These are phyloP conservation scores for Hypsibius dujardini DNA, from an alignment of 1,140 invertebrate species.

Conservation along the genomic window DNA sequence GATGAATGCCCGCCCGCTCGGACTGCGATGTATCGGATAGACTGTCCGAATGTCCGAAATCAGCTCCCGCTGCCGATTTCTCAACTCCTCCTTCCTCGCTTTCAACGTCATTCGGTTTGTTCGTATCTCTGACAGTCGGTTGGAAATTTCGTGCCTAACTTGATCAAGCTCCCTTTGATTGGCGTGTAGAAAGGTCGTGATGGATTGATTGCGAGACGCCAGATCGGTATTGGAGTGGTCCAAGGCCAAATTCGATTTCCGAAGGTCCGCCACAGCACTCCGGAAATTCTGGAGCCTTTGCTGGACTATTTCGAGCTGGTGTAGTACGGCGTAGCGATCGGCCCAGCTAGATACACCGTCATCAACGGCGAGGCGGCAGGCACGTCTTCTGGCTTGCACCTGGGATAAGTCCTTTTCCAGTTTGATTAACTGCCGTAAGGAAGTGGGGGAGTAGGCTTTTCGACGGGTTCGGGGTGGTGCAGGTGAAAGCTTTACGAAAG, in stretches of 20 bases:
- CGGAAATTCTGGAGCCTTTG: background rate
- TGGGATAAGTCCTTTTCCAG: background rate
- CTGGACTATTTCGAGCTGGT: background rate
- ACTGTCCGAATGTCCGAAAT: background rate
- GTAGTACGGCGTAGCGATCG: background rate
- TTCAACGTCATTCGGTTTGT: background rate
- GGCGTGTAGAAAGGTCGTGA: background rate
- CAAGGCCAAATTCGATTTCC: background rate
- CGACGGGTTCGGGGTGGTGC: background rate
- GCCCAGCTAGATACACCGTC: background rate
- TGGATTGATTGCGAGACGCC: background rate
- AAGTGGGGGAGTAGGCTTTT: background rate
- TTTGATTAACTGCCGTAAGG: constrained; percentile 5
- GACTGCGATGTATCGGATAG: constrained; percentile 1
- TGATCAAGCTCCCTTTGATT: background rate
- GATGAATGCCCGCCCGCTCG: background rate
- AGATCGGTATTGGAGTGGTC: background rate
- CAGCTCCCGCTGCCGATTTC: background rate
- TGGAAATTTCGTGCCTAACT: background rate
- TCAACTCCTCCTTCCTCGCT: background rate
- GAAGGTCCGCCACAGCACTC: background rate
- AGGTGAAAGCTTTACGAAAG: background rate
- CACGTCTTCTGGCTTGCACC: background rate
- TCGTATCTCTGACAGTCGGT: background rate
- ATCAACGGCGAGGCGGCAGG: background rate